Evolutionary conservation across 64 coral and sea anemone genomes (phyloP), one percentile per base, ranked within the genome.

Genomic region (Anthopleura sola): DNA sequence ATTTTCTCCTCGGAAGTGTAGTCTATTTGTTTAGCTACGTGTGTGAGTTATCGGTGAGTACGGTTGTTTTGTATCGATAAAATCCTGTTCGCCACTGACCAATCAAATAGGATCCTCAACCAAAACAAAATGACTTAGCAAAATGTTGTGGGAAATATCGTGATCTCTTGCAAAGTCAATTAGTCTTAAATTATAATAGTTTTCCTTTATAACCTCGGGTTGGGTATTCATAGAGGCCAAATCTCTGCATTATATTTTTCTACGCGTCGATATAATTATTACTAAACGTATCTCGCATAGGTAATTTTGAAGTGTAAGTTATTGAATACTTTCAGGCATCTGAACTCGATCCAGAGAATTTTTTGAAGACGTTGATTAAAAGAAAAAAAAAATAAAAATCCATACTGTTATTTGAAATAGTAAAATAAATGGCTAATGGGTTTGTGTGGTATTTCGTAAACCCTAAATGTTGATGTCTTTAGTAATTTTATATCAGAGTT

Each of bases 101-200:
- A 38, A 38, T 79, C 36, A 48, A 48, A 79, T 40, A 48, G 24
- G 24, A 79, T 5, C 2, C 1, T n/a, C 9, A 44, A 38, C 76
- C 21, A 71, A 71, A 71, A 32, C 14, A 71, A 71, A 5, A 46
- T 79, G 76, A 47, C 18, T 77, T 79, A 11, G 32, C 19, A 79
- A 79, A 79, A 48, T 48, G 39, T n/a, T 48, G 24, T 26, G 36
- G 24, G 19, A 38, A 48, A 20, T 38, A 44, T 47, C 76, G 76
- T 79, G 76, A 79, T 79, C 76, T 79, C 47, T 79, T 38, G 76
- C 44, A 23, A 79, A 79, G 38, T 79, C 37, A 71, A 71, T 71
- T 71, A 71, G 66, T 32, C 10, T 10, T 28, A 62, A 15, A 28
- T 34, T 7, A n/a, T n/a, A n/a, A n/a, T 31, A 31, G 66, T n/a